Evolutionary conservation across 2,888 invertebrate genomes (phyloP), one percentile per base, ranked within the genome.

Genomic region (Drosophila robusta): DNA sequence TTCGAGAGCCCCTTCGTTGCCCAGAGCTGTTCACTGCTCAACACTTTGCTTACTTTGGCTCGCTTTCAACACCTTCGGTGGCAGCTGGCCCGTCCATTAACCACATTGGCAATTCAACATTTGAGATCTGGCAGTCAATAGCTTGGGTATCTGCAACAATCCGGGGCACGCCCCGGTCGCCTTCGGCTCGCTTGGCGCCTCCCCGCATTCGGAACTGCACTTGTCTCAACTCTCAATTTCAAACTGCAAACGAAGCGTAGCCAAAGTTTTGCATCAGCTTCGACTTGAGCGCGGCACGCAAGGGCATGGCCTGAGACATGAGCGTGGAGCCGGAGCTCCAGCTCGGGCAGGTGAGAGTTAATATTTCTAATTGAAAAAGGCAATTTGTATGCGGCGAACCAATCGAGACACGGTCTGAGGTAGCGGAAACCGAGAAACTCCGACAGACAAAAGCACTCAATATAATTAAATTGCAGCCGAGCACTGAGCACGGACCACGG

Each of bases 281-380:
- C 61, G 58, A 39, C 47, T 47, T 60, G 61, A 50, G 54, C 55
- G 54, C 51, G 56, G 42, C 50, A 60, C 47, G 65, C 78, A 41
- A 66, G 60, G 61, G 45, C 49, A 49, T 44, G 38, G 68, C 38
- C 51, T 38, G 64, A 67, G 65, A 65, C 58, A 47, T 50, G 55
- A 58, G 14, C 14, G 14, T 60, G 49, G 44, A 32, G 32, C 11
- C 32, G 11, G 2, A 22, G 22, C 42, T 42, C 46, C 65, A n/a
- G 51, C 42, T 41, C 51, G 47, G 51, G 54, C 47, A 83, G 74
- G 72, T 78, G 62, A 78, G 62, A 78, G 79, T 64, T 83, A 84
- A 84, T 84, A 89, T 75, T 84, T 84, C 75, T 80, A 84, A 84
- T 89, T 84, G 84, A 84, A 84, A 84, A 87, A 78, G 75, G 81